Evolutionary conservation across 1,140 invertebrate genomes (phyloP), one percentile per base, ranked within the genome.

Genomic region (Stegodyphus dumicola): DNA sequence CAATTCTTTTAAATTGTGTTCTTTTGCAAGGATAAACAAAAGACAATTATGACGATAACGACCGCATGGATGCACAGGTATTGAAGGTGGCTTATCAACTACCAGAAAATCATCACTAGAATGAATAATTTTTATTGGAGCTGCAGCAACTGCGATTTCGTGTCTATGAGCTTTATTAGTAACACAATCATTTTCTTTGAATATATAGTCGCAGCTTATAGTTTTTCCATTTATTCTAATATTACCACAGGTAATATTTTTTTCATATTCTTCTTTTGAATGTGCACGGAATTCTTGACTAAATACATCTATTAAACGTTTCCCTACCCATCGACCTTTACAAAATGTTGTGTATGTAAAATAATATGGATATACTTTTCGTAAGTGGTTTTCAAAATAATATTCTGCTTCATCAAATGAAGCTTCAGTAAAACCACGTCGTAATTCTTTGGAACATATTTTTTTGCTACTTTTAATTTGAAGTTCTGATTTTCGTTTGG

Each of bases 1-100:
- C 5, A 87, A 10, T 60, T 87, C 69, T 4, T 77, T 74, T 3
- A 88, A 79, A 64, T 87, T 96, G 90, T 97, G 95, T 91, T 99
- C 98, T 91, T 98, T 98, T 88, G 96, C 97, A 87, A 99, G 93
- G 88, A 99, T 99, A 90, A 97, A 98, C 33, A 97, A 95, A 65
- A 99, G 95, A 11, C 97, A 97, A 91, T 99, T 99, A 91, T 98
- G 96, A 54, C 98, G 93, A 91, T 99, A 99, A 86, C 97, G 93
- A 77, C 98, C 98, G 91, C 98, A 99, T 0, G 98, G 97, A 92
- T 99, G 98, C 73, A 95, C 97, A 91, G 99, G 99, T 92, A 99
- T 98, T 91, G 98, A 99, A 90, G 98, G 95, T 89, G 99, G 98
- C 94, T 99, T 99, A 94, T 99, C 98, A 91, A 99, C 95, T 91